Base-by-base conservation (phyloP, 2,888 invertebrate genomes). In the Agriotes lineatus region DNA sequence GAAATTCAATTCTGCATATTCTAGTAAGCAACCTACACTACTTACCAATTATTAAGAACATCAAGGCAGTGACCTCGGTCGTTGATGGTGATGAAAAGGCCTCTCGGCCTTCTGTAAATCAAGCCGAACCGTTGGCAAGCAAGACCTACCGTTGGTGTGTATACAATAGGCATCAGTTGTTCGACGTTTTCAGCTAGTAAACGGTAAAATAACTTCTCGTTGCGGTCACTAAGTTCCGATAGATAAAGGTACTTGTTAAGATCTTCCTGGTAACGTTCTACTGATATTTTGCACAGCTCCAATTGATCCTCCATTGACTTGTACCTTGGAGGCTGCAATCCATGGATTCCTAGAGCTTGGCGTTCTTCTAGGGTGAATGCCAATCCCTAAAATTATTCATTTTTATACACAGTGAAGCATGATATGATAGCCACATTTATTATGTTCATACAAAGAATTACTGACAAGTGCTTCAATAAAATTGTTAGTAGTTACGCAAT, bases 51-150 rank as follows among this genome's bases (percentile, higher is more conserved):
- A 82, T 92, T 93, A 35, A 97, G 85, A 70, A 99, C 93, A 82
- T 97, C 95, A 82, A 91, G 96, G 75, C 96, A 89, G 81, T 98
- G 95, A 20, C 96, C 96, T 76, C 93, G 93, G 83, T 99, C 98
- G 80, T 97, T 95, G 78, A 97, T 96, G 1, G 98, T 97, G 76
- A 99, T 91, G 83, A 97, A 99, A 7, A 99, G 89, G 69, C 99
- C 99, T 80, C 97, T 91, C 0, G 98, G 97, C 81, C 96, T 89
- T 72, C 97, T 89, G 84, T 95, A 97, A 82, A 98, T 96, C 72
- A 97, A 90, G 44, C 98, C 98, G 81, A 97, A 99, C 80, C 95
- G 94, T 86, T 98, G 98, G 83, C 99, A 99, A 0, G 98, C 99
- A 81, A 95, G 87, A 0, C 99, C 99, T 14, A 99, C 99, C 0